phyloP scores from a whole-genome alignment of 2,113 vertebrate genomes.

The Podilymbus podiceps region DNA sequence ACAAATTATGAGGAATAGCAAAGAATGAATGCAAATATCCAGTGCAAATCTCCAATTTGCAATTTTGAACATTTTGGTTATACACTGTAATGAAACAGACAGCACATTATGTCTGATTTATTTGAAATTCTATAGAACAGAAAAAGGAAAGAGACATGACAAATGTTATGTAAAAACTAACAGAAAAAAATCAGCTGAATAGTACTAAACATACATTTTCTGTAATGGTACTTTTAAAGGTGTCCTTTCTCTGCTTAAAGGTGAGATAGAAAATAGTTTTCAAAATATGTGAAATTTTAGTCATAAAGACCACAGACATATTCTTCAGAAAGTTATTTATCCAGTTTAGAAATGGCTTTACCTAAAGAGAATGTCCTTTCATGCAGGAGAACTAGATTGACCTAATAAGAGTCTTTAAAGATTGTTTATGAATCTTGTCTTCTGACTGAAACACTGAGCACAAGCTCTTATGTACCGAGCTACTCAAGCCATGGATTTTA shows the following conservation, averaged over 20 bases:
- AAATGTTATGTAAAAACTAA: background rate
- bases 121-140: background rate
- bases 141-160: background rate
- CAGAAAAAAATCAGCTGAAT: background rate
- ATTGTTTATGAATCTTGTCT: background rate
- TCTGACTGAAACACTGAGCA: background rate
- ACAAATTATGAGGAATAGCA: background rate
- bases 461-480: background rate
- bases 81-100: background rate
- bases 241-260: background rate
- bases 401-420: background rate
- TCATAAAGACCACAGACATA: background rate
- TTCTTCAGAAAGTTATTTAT: background rate
- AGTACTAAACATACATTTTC: background rate
- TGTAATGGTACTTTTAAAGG: background rate
- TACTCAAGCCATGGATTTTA: background rate
- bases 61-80: background rate
- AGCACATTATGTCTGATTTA: background rate
- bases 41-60: background rate
- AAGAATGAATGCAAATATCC: background rate
- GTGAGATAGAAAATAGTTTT: background rate
- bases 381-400: background rate
- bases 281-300: background rate
- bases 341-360: background rate
- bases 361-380: background rate